Evolutionary conservation across 2,888 invertebrate species (phyloP), one percentile per base, ranked within the genome.

Genomic region (Cylindroiulus punctatus): DNA sequence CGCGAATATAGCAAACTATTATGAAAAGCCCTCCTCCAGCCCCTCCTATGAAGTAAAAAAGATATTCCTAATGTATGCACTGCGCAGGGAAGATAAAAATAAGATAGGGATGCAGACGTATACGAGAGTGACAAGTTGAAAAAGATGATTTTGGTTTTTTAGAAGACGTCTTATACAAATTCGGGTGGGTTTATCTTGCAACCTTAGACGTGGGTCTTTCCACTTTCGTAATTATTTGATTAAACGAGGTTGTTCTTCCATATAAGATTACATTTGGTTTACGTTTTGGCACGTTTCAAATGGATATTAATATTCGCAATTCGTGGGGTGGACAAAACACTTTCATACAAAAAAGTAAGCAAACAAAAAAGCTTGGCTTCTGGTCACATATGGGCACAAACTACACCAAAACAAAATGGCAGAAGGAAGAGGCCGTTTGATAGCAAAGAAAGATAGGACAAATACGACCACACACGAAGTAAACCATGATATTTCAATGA

Each of bases 21-120:
- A 76, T 76, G 76, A 76, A 76, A 76, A 76, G 76, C 14, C 76
- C 76, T 76, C 76, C 76, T 76, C 76, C 76, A 30, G 76, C 76
- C 76, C 76, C 76, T 76, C 76, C 76, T 76, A 30, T 14, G 5
- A 26, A 30, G 8, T 76, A 76, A 30, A 44, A 76, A 52, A 65
- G 8, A 76, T 76, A 76, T 26, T 30, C 14, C 76, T 76, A 76
- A 26, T 76, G 30, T 76, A 30, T 76, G 76, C 26, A 76, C 3
- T 76, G 14, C 76, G 30, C 76, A 76, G 30, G 26, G 22, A 76
- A 76, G 76, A 76, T 76, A 76, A 26, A 44, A 76, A 76, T 76
- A 76, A 76, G 76, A 76, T 76, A 76, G 26, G 26, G 30, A 76
- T 76, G 76, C 30, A 30, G 30, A 76, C 76, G 76, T 4, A 30